Evolutionary conservation across 2,797 vertebrate species (phyloP).

Genomic region (Chelmon rostratus): DNA sequence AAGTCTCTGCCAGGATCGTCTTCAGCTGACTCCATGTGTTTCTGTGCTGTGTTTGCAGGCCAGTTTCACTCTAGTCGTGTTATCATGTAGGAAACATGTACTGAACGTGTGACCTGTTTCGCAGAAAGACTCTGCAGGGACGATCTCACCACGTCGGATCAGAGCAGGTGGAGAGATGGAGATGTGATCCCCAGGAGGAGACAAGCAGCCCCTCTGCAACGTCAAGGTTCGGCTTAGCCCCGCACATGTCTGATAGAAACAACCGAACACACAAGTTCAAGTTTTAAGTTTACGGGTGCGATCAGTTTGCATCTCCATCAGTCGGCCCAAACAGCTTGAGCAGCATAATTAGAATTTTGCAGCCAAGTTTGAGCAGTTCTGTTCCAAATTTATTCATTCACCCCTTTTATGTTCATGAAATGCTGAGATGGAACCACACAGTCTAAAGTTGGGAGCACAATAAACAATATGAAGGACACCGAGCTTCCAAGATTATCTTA

Average conservation of each 20-base stretch:
- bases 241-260: not conserved
- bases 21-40: not conserved
- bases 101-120: slow-evolving; percentile 4
- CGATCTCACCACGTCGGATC: slow-evolving; percentile 50
- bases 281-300: not conserved
- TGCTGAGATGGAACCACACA: not conserved
- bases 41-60: not conserved
- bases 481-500: not conserved
- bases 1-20: not conserved
- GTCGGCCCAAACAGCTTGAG: not conserved
- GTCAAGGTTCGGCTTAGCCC: slow-evolving; percentile 68
- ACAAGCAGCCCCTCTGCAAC: slow-evolving; percentile 57
- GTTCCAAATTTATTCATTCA: not conserved
- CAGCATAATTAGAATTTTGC: not conserved
- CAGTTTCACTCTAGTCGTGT: not conserved
- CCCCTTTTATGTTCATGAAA: not conserved
- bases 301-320: not conserved
- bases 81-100: not conserved
- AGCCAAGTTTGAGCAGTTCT: not conserved
- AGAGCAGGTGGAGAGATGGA: slow-evolving; percentile 64
- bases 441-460: not conserved
- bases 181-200: slow-evolving; percentile 68
- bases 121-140: slow-evolving; percentile 76
- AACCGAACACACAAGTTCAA: not conserved
- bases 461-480: not conserved